Percentiles rank a stretch among this genome's conserved stretches.
Evolutionary conservation across 2,888 invertebrate genomes (phyloP).

Genomic region (Apoda limacodes): DNA sequence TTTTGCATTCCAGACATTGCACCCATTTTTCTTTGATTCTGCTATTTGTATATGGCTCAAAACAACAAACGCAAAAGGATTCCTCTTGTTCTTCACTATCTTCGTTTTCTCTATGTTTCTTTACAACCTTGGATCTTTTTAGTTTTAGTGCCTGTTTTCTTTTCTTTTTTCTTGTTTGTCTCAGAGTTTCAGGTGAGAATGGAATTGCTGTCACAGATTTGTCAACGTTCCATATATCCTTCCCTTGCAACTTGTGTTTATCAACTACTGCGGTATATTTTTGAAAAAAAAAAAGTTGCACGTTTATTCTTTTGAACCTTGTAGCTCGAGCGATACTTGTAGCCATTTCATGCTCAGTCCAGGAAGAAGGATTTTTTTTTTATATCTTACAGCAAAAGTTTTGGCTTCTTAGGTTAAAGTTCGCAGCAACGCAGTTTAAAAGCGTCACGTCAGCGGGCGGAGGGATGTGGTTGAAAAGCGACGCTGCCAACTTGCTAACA

Average conservation of each 20-base stretch:
- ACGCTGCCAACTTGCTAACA: too few relatives aligned
- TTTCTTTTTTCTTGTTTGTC: constrained; percentile 11
- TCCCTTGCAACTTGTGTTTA: constrained; percentile 9
- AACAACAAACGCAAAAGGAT: constrained; percentile 13
- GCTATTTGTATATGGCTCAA: constrained; percentile 14
- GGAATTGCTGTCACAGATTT: constrained; percentile 19
- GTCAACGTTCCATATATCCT: constrained; percentile 36
- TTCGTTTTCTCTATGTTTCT: constrained; percentile 9
- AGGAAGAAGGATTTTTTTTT: constrained; percentile 9
- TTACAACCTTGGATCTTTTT: too few relatives aligned
- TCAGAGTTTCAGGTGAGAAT: constrained; percentile 16
- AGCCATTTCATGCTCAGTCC: too few relatives aligned
- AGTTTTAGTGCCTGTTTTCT: constrained; percentile 11
- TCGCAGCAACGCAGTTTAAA: constrained; percentile 14
- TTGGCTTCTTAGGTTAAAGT: constrained; percentile 11
- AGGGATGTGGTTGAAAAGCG: too few relatives aligned
- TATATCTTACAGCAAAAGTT: too few relatives aligned
- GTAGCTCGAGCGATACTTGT: too few relatives aligned
- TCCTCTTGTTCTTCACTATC: constrained; percentile 10
- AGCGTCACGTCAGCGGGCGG: too few relatives aligned
- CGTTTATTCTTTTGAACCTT: constrained; percentile 9
- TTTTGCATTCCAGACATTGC: constrained; percentile 10
- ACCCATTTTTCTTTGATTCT: constrained; percentile 12
- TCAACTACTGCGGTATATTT: neutral
- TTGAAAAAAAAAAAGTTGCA: constrained; percentile 4